phyloP scores from a whole-genome alignment of 2,888 invertebrate species.

The Coecobrya sp. region DNA sequence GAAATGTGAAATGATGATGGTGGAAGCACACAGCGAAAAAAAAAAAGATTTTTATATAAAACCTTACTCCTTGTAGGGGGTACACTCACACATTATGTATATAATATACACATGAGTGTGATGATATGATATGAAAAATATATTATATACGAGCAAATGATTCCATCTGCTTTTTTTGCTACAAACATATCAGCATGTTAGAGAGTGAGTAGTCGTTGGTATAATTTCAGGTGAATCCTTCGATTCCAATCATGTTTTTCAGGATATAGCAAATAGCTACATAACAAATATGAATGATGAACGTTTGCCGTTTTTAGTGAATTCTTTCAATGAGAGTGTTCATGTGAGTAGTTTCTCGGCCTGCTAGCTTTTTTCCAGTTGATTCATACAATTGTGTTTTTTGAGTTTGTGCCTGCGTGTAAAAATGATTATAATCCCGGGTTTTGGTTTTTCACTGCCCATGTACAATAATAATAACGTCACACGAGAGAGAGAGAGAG shows the following conservation, averaged over 20 bases:
- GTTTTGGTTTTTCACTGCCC: background rate
- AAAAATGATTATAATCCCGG: background rate
- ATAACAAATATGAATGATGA: no score
- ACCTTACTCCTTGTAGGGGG: constrained; percentile 70
- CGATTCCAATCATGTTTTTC: background rate
- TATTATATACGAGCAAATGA: constrained; percentile 78
- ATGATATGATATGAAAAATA: constrained; percentile 51
- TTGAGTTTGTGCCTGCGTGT: background rate
- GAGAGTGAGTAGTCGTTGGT: background rate
- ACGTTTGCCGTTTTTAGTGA: no score
- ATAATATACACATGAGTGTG: background rate
- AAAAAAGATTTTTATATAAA: constrained; percentile 30
- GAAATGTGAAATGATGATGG: constrained; percentile 73
- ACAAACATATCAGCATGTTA: constrained; percentile 25
- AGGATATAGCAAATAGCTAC: no score
- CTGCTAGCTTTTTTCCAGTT: background rate
- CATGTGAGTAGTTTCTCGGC: constrained; percentile 20
- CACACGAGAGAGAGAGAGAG: no score
- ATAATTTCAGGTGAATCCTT: background rate
- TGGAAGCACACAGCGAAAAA: constrained; percentile 22
- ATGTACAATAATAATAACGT: no score
- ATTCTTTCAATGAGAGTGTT: constrained; percentile 64
- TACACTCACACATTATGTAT: constrained; percentile 54
- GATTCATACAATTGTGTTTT: constrained; percentile 1
- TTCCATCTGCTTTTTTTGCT: constrained; percentile 72